phyloP scores from a whole-genome alignment of 2,888 invertebrate genomes.

The Lordiphosa fenestrarum region DNA sequence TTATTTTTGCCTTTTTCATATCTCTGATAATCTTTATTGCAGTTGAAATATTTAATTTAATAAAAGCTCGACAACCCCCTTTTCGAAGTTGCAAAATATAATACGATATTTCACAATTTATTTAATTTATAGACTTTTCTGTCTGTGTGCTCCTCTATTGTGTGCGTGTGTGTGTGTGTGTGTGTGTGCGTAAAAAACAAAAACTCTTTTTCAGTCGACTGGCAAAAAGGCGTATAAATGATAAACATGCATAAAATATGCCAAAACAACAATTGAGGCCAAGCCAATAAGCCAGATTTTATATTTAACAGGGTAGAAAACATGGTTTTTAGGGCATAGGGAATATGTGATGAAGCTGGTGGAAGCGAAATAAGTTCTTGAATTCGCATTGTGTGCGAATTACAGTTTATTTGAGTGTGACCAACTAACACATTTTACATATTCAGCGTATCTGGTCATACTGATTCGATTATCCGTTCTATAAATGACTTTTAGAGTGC shows the following conservation, averaged over 20 bases:
- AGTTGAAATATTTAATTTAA: conserved; percentile 71
- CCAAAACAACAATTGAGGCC: conserved; percentile 58
- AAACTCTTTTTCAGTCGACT: conserved; percentile 31
- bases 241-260: conserved; percentile 71
- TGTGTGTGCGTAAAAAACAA: conserved; percentile 20
- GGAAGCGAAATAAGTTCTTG: too few relatives aligned
- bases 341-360: too few relatives aligned
- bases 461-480: too few relatives aligned
- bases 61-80: conserved; percentile 49
- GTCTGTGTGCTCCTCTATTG: conserved; percentile 1
- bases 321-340: too few relatives aligned
- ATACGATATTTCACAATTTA: conserved; percentile 67
- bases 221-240: conserved; percentile 68
- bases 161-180: conserved; percentile 13
- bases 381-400: too few relatives aligned
- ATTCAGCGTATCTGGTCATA: too few relatives aligned
- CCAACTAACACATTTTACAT: too few relatives aligned
- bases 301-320: neutral
- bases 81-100: conserved; percentile 24
- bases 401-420: too few relatives aligned
- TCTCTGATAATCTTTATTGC: conserved; percentile 73
- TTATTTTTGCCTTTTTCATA: conserved; percentile 59
- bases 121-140: conserved; percentile 64
- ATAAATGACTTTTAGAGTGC: too few relatives aligned
- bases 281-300: conserved; percentile 60